Evolutionary conservation across 2,888 invertebrate species (phyloP), one percentile per base, ranked within the genome.

Genomic region (Automeris io): DNA sequence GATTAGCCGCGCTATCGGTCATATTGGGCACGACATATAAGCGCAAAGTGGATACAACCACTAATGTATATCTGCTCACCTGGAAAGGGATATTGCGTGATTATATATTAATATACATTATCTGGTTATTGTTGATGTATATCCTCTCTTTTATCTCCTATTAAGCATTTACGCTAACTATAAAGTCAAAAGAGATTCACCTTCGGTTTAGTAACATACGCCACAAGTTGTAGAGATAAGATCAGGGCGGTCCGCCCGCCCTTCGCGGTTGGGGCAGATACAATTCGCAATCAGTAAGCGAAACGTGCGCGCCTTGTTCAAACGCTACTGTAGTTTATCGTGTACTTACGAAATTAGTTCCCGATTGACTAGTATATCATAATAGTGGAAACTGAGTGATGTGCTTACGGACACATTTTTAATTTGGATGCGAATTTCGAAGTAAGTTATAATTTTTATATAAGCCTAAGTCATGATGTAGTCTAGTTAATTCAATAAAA

Each of bases 171-270:
- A n/a, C n/a, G n/a, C n/a, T n/a, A n/a, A n/a, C n/a, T n/a, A n/a
- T n/a, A n/a, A n/a, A n/a, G n/a, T n/a, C n/a, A n/a, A n/a, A n/a
- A n/a, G n/a, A n/a, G n/a, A n/a, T n/a, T n/a, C n/a, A n/a, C n/a
- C n/a, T n/a, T n/a, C n/a, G n/a, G n/a, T 29, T 8, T 4, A 16
- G n/a, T 29, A 5, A 44, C 58, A 53, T 46, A 52, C 18, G 32
- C 46, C 48, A 40, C 40, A 18, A 16, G 7, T 35, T 41, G 36
- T 44, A 45, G 51, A 69, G 79, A 79, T 79, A 77, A 61, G 70
- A 70, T 72, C 76, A 72, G 70, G 80, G 78, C 78, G 80, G 78
- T 68, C 76, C 69, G 76, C 70, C 68, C 70, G 70, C 55, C 58
- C 33, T 25, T 11, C 33, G 33, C 34, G 24, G 23, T n/a, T 29